Percentiles rank a stretch among this genome's conserved stretches.
Conservation (phyloP, 1,140 invertebrate genomes). For the Drosophila sulfurigaster region DNA sequence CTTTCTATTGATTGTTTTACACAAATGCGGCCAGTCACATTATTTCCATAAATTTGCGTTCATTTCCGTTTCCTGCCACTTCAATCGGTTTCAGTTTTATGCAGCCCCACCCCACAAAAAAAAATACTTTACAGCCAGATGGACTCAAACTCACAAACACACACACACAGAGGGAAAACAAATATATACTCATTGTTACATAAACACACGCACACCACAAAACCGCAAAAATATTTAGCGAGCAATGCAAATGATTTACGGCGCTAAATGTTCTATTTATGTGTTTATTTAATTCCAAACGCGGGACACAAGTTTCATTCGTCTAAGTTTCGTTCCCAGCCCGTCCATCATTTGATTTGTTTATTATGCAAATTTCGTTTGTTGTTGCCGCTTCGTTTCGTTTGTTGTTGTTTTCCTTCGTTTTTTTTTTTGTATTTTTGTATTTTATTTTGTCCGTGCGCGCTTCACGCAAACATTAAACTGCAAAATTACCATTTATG, state of each 20-base stretch:
- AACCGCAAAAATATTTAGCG: slow-evolving; percentile 70
- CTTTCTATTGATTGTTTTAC: slow-evolving; percentile 48
- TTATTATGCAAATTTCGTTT: slow-evolving; percentile 56
- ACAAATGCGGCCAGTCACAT: slow-evolving; percentile 40
- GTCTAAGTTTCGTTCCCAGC: slow-evolving; percentile 51
- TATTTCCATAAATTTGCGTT: slow-evolving; percentile 80
- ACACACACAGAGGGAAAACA: not conserved
- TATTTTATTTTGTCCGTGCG: slow-evolving; percentile 32
- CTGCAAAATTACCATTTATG: slow-evolving; percentile 82
- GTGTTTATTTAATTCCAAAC: slow-evolving; percentile 76
- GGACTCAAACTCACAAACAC: slow-evolving; percentile 18
- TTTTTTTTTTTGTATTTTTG: slow-evolving; percentile 48
- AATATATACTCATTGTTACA: not conserved
- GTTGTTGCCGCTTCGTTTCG: slow-evolving; percentile 26
- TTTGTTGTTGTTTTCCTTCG: too few species aligned
- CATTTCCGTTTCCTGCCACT: slow-evolving; percentile 74
- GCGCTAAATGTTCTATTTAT: slow-evolving; percentile 82
- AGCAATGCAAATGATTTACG: slow-evolving; percentile 76
- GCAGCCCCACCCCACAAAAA: slow-evolving; percentile 9
- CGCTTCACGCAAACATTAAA: slow-evolving; percentile 71
- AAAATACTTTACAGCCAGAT: slow-evolving; percentile 20
- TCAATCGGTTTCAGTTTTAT: slow-evolving; percentile 61
- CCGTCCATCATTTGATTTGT: slow-evolving; percentile 54
- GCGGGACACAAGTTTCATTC: slow-evolving; percentile 40
- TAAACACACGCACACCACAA: slow-evolving; percentile 32